Conservation (phyloP, 2,888 invertebrate genomes). For the Eueremaeus valkanovi region DNA sequence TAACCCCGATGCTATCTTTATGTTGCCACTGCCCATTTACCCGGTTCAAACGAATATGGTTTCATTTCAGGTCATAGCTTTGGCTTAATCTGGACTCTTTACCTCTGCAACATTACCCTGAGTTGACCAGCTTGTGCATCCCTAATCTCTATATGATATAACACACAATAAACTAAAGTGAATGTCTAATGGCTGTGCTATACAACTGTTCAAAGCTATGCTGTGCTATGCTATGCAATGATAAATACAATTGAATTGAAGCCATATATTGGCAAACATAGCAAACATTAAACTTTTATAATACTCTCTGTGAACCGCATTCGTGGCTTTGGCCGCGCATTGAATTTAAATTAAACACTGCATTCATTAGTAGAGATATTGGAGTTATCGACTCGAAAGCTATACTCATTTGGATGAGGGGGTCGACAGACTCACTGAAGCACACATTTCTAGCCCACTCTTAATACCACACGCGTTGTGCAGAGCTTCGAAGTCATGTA, state of each 20-base stretch:
- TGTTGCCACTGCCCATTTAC: too few relatives aligned
- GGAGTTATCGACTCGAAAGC: constrained; percentile 26
- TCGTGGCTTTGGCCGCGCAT: constrained; percentile 9
- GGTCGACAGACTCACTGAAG: background rate
- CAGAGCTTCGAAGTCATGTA: constrained; percentile 9
- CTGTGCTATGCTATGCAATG: too few relatives aligned
- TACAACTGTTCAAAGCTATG: background rate
- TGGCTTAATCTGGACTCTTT: too few relatives aligned
- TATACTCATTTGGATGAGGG: background rate
- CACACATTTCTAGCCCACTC: constrained; percentile 4
- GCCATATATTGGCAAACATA: background rate
- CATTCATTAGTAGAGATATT: constrained; percentile 13
- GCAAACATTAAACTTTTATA: constrained; percentile 33
- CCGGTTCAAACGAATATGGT: too few relatives aligned
- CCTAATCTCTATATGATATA: too few relatives aligned
- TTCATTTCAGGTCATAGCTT: too few relatives aligned
- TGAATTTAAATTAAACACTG: constrained; percentile 34
- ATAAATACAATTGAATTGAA: constrained; percentile 12
- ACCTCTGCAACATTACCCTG: too few relatives aligned
- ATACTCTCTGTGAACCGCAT: constrained; percentile 18
- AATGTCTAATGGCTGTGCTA: constrained; percentile 23
- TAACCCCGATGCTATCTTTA: too few relatives aligned
- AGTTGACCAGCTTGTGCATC: too few relatives aligned
- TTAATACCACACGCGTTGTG: constrained; percentile 35
- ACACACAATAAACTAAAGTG: background rate